Percentiles rank a stretch among this genome's conserved stretches.
These are phyloP conservation scores for Amblyjoppa fuscipennis DNA, from an alignment of 2,888 invertebrate genomes.

Conservation along the genomic window DNA sequence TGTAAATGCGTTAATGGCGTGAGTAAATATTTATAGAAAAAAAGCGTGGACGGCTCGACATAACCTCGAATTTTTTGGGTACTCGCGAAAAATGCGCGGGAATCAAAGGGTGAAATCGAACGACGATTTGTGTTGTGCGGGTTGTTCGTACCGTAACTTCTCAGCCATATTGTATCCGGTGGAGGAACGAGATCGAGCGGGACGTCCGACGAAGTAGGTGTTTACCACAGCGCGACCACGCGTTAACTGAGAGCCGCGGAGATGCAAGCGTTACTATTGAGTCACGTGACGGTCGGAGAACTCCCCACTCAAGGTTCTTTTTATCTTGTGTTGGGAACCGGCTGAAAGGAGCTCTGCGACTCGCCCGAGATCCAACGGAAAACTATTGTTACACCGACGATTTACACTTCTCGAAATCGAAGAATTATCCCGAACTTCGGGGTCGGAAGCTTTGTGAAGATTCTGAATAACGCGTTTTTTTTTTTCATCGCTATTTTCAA, in stretches of 20 bases:
- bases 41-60: constrained; percentile 38
- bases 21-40: background rate
- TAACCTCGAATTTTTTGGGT: constrained; percentile 69
- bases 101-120: constrained; percentile 40
- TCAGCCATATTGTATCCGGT: constrained; percentile 73
- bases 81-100: constrained; percentile 29
- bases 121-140: constrained; percentile 33
- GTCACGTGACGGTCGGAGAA: constrained; percentile 22
- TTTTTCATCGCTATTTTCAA: background rate
- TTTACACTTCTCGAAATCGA: background rate
- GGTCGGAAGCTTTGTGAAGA: background rate
- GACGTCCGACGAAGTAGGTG: constrained; percentile 37
- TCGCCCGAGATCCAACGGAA: background rate
- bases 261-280: background rate
- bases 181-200: background rate
- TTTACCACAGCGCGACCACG: constrained; percentile 55
- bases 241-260: constrained; percentile 55
- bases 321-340: constrained; percentile 8
- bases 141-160: constrained; percentile 74
- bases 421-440: background rate
- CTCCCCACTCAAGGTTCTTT: background rate
- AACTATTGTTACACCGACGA: constrained; percentile 9
- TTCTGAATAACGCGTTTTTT: background rate
- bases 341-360: background rate
- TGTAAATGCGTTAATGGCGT: background rate